phyloP scores from a whole-genome alignment of 2,888 invertebrate species.

The Philereme vetulata region DNA sequence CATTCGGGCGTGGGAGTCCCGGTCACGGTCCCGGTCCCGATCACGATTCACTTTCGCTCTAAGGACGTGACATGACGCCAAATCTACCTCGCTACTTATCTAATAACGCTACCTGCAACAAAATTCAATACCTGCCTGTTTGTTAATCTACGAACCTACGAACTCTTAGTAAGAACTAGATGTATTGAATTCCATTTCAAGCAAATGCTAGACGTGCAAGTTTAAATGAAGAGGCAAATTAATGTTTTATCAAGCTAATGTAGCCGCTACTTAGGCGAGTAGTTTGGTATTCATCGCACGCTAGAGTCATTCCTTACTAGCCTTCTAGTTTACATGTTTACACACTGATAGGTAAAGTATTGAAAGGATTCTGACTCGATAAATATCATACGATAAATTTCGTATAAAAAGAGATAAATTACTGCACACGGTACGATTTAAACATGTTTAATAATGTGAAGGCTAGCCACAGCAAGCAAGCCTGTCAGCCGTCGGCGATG shows the following conservation, averaged over 20 bases:
- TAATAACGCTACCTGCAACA: conserved; percentile 49
- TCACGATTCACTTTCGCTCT: conserved; percentile 64
- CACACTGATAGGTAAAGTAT: conserved; percentile 44
- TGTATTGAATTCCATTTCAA: conserved; percentile 16
- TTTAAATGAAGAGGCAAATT: conserved; percentile 46
- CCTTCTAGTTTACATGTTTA: conserved; percentile 51
- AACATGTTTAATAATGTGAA: conserved; percentile 35
- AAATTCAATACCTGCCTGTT: conserved; percentile 37
- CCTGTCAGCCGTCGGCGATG: conserved; percentile 31
- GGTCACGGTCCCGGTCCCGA: conserved; percentile 53
- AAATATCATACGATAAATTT: conserved; percentile 32
- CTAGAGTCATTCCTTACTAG: conserved; percentile 52
- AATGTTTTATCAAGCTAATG: conserved; percentile 49
- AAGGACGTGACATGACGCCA: conserved; percentile 61
- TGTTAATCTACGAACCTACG: conserved; percentile 21
- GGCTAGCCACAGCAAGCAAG: conserved; percentile 35
- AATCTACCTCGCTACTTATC: conserved; percentile 67
- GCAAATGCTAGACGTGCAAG: conserved; percentile 31
- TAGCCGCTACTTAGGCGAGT: conserved; percentile 37
- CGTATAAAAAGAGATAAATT: conserved; percentile 34
- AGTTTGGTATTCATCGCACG: conserved; percentile 57
- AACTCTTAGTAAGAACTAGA: conserved; percentile 12
- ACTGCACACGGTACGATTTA: conserved; percentile 27
- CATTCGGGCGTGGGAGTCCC: conserved; percentile 52
- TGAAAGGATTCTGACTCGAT: conserved; percentile 26